Conservation (phyloP, 1,140 invertebrate genomes). For the Brachionus koreanus region DNA sequence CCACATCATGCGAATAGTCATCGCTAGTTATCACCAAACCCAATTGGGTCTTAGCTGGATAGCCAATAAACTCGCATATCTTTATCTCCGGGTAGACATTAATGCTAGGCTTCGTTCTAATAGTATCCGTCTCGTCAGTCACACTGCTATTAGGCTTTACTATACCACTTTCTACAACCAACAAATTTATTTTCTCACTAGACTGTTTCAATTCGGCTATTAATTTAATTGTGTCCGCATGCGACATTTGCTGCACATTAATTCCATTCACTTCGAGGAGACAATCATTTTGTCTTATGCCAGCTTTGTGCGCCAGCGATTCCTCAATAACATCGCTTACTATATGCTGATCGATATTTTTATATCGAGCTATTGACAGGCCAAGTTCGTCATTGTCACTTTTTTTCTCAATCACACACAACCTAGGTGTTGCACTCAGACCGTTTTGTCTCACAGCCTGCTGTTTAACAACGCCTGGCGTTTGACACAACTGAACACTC, state of each 20-base stretch:
- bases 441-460: not conserved
- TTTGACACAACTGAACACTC: not conserved
- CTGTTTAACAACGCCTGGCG: not conserved
- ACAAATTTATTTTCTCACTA: not conserved
- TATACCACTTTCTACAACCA: not conserved
- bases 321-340: constrained; percentile 16
- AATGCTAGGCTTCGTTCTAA: not conserved
- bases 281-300: constrained; percentile 28
- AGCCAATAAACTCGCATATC: constrained; percentile 25
- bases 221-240: not conserved
- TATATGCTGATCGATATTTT: constrained; percentile 14
- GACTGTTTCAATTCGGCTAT: constrained; percentile 8
- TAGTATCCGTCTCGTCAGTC: not conserved
- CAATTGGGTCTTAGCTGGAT: not conserved
- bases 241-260: constrained; percentile 13
- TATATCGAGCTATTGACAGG: constrained; percentile 2
- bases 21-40: constrained; percentile 39
- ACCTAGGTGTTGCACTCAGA: not conserved
- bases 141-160: not conserved
- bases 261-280: constrained; percentile 4
- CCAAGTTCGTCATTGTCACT: constrained; percentile 11
- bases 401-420: constrained; percentile 34
- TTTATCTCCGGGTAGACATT: constrained; percentile 41
- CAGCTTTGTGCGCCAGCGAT: not conserved
- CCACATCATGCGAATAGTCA: constrained; percentile 27